A percentile compares a stretch with the other conserved stretches of the same genome.
Conservation (phyloP, 2,888 invertebrate genomes). For the Cantharis flavilabris region DNA sequence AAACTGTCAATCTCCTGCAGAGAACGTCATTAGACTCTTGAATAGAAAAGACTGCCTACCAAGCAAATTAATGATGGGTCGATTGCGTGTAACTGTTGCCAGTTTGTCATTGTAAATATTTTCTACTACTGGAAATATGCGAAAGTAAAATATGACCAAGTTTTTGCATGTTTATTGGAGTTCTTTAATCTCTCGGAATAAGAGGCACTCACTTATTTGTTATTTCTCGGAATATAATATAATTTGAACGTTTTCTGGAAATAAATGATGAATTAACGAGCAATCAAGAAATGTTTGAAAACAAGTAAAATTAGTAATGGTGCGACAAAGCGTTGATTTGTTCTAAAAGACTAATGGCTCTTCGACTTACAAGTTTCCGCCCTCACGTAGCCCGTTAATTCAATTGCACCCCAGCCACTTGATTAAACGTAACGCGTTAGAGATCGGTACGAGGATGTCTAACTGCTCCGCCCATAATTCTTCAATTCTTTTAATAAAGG, state of each 20-base stretch:
- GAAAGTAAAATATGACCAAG: neutral
- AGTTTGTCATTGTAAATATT: conserved; percentile 18
- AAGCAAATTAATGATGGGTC: conserved; percentile 36
- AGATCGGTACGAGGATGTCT: conserved; percentile 45
- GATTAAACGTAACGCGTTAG: conserved; percentile 52
- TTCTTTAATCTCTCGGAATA: neutral
- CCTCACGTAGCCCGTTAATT: conserved; percentile 53
- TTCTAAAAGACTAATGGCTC: conserved; percentile 53
- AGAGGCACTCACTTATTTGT: neutral
- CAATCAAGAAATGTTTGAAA: conserved; percentile 27
- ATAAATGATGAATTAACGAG: conserved; percentile 27
- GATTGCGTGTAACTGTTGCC: conserved; percentile 10
- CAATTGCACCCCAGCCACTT: conserved; percentile 51
- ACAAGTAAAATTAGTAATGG: conserved; percentile 46
- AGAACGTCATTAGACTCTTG: conserved; percentile 41
- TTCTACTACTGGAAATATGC: neutral
- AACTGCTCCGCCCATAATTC: conserved; percentile 57
- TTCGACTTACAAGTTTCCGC: conserved; percentile 53
- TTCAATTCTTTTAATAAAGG: conserved; percentile 60
- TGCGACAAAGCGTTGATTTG: conserved; percentile 54
- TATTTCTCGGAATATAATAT: neutral
- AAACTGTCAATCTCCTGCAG: conserved; percentile 37
- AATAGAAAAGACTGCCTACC: conserved; percentile 36
- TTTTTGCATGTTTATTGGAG: neutral
- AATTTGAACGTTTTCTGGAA: neutral